Base-by-base conservation (phyloP, 2,888 invertebrate genomes). In the Cheilosia pagana region DNA sequence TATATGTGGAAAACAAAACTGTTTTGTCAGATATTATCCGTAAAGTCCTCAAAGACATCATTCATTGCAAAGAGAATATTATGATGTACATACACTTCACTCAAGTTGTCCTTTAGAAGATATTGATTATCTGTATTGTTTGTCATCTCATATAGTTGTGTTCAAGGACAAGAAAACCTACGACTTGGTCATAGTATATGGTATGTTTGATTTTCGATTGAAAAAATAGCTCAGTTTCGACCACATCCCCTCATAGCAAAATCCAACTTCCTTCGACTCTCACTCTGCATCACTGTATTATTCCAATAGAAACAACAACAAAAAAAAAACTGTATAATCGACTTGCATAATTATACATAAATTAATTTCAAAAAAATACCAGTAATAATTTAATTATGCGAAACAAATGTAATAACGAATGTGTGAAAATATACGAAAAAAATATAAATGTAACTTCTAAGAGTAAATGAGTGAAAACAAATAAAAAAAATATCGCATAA, bases 381-480 rank as follows among this genome's bases (percentile, higher is more conserved):
- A 35, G 52, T 28, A 39, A 65, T 31, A 23, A 77, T 68, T 62
- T 77, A 41, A 45, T 21, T 70, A 25, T 39, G 43, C 52, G 39
- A 77, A 70, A 12, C 23, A 31, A 23, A 68, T 76, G 60, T 53
- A 62, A 68, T 60, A 6, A 43, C 60, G 55, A 74, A 55, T 53
- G 60, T 70, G 62, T 68, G 62, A 68, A 35, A 35, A 35, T 35
- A 35, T 1, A 35, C 10, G 12, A 35, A 12, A 31, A 31, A 8
- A 28, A 41, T n/a, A n/a, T 14, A 41, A 14, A n/a, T 41, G 14
- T 12, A 6, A 6, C 41, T 48, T 62, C 43, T 45, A 67, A 65
- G 65, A 67, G 67, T 82, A 77, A 77, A 72, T 63, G 62, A 50
- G 75, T 71, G 67, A 65, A 74, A 57, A 68, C 8, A 48, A 53